phyloP scores from a whole-genome alignment of 1,140 invertebrate genomes.

The Lepidotrigona ventralis region DNA sequence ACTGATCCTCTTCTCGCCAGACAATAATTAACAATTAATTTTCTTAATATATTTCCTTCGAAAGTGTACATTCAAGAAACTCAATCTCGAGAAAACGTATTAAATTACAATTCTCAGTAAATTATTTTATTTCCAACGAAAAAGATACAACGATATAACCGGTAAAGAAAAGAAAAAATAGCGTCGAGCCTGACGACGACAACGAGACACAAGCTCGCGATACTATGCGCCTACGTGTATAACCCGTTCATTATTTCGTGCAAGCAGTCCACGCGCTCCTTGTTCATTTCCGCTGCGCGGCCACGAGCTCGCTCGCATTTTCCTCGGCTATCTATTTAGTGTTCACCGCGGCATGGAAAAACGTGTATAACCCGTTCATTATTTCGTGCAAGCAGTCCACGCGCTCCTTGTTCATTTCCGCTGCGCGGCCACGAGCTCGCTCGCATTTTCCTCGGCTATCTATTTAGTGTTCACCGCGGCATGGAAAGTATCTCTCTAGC shows the following conservation, averaged over 20 bases:
- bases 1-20: too few species aligned
- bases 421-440: conserved; percentile 4
- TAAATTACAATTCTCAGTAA: too few species aligned
- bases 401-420: conserved; percentile 33
- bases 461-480: conserved; percentile 58
- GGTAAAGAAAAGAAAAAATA: too few species aligned
- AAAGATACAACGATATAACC: too few species aligned
- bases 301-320: conserved; percentile 32
- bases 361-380: neutral
- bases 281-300: conserved; percentile 27
- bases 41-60: too few species aligned
- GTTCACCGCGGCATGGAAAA: conserved; percentile 56
- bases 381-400: conserved; percentile 5
- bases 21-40: too few species aligned
- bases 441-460: conserved; percentile 53
- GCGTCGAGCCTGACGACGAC: too few species aligned
- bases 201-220: neutral
- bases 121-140: too few species aligned
- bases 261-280: conserved; percentile 11
- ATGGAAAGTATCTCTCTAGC: conserved; percentile 58
- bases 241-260: conserved; percentile 10
- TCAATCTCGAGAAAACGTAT: too few species aligned
- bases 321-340: conserved; percentile 59
- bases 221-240: too few species aligned
- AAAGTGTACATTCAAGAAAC: too few species aligned